Conservation (phyloP, 92 coral and sea anemone species). For the Umimayanthus chanpuru region DNA sequence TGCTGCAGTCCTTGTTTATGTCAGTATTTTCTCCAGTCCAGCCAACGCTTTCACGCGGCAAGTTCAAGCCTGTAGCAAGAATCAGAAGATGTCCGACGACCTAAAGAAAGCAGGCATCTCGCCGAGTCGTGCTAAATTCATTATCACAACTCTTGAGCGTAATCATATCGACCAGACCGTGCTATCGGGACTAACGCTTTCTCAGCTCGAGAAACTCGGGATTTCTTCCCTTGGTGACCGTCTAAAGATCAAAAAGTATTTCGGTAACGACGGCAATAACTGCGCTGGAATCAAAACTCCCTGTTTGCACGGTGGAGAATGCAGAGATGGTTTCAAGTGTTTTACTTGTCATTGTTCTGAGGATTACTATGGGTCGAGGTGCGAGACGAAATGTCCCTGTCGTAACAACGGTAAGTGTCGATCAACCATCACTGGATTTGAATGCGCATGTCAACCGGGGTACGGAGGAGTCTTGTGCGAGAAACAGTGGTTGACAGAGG, state of each 20-base stretch:
- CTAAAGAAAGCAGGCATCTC: conserved; percentile 63
- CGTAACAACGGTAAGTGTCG: conserved; percentile 59
- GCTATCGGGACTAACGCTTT: conserved; percentile 45
- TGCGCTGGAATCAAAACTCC: conserved; percentile 44
- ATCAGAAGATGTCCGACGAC: conserved; percentile 24
- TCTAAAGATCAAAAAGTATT: conserved; percentile 61
- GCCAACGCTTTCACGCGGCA: not conserved
- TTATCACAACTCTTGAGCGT: conserved; percentile 41
- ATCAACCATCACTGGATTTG: conserved; percentile 48
- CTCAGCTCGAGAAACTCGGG: conserved; percentile 63
- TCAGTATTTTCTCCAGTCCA: not conserved
- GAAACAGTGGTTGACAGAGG: conserved; percentile 56
- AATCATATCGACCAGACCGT: conserved; percentile 61
- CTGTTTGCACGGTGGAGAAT: conserved; percentile 60
- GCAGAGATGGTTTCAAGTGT: conserved; percentile 69
- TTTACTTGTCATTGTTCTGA: conserved; percentile 54
- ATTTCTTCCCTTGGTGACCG: conserved; percentile 65
- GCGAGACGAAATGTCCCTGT: conserved; percentile 64
- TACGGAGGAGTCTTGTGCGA: conserved; percentile 59
- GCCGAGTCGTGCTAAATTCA: conserved; percentile 4
- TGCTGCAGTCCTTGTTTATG: not conserved
- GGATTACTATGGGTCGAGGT: conserved; percentile 65
- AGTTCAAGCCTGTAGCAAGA: conserved; percentile 5
- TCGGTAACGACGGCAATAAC: conserved; percentile 58
- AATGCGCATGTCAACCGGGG: conserved; percentile 66